These are phyloP conservation scores for Spodoptera picta DNA, from an alignment of 2,888 invertebrate genomes.

Conservation along the genomic window DNA sequence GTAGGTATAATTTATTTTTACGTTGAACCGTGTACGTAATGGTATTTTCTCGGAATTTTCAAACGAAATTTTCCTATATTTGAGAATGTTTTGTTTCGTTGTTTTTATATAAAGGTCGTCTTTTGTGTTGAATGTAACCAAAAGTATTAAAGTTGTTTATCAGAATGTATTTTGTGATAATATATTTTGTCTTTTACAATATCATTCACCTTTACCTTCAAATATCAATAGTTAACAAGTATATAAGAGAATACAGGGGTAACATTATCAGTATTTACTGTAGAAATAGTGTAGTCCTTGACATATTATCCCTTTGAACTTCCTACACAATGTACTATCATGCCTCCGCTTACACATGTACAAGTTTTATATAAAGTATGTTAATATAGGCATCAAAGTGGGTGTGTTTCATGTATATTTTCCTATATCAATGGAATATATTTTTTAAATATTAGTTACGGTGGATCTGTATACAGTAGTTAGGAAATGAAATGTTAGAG, in stretches of 20 bases:
- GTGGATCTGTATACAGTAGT: constrained; percentile 74
- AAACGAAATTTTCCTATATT: not conserved
- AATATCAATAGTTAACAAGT: constrained; percentile 27
- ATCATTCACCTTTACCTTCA: constrained; percentile 14
- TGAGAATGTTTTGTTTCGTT: constrained; percentile 1
- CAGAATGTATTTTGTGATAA: constrained; percentile 23
- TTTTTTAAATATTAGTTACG: constrained; percentile 77
- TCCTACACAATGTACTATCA: constrained; percentile 53
- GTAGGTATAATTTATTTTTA: not conserved
- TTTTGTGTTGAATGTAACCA: constrained; percentile 25
- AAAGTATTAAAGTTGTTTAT: constrained; percentile 35
- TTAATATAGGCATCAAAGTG: constrained; percentile 58
- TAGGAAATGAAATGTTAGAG: constrained; percentile 72
- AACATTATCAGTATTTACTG: constrained; percentile 43
- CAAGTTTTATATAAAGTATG: constrained; percentile 61
- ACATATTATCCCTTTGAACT: constrained; percentile 17
- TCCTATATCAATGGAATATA: constrained; percentile 79
- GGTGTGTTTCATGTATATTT: constrained; percentile 75
- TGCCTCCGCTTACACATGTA: constrained; percentile 69
- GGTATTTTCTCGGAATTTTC: not conserved
- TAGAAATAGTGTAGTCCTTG: constrained; percentile 31
- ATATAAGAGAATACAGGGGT: constrained; percentile 27
- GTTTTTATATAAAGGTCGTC: constrained; percentile 9
- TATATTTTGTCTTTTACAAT: constrained; percentile 16
- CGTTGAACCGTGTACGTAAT: constrained; percentile 1